Evolutionary conservation across 2,113 vertebrate genomes (phyloP).

Genomic region (Excalfactoria chinensis): DNA sequence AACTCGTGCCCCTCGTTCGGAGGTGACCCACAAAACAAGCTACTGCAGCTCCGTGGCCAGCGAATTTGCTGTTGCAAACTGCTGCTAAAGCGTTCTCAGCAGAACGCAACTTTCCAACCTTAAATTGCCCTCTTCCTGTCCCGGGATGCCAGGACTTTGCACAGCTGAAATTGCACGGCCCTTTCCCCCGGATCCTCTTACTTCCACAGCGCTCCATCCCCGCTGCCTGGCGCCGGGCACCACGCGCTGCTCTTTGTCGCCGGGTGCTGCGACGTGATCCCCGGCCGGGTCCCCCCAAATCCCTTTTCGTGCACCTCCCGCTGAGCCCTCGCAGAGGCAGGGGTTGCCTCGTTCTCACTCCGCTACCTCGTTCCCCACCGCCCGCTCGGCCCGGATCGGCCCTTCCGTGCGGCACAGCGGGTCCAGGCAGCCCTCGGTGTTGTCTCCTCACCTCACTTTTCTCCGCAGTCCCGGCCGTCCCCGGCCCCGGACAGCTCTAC

Average conservation of each 20-base stretch:
- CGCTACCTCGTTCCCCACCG: not conserved
- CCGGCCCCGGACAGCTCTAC: not conserved
- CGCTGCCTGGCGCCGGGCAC: not conserved
- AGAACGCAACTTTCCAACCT: conserved; percentile 32
- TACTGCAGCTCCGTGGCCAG: not conserved
- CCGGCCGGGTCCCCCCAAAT: not conserved
- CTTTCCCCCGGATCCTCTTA: conserved; percentile 9
- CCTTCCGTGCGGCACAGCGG: not conserved
- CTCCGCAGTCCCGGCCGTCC: not conserved
- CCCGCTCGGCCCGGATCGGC: too few relatives aligned
- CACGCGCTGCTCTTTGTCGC: not conserved
- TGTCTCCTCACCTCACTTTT: too few relatives aligned
- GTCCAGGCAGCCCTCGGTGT: not conserved
- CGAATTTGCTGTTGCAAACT: not conserved
- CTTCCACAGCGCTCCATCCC: not conserved
- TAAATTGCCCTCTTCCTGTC: conserved; percentile 65
- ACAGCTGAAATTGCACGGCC: not conserved
- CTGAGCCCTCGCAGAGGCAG: not conserved
- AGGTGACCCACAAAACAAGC: not conserved
- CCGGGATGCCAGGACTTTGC: conserved; percentile 42
- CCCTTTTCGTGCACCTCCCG: not conserved
- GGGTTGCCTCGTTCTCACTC: not conserved
- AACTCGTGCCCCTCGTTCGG: not conserved
- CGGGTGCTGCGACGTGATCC: not conserved
- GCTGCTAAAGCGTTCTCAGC: not conserved